A percentile compares a stretch with the other conserved stretches of the same genome.
phyloP scores from a whole-genome alignment of 2,113 vertebrate genomes.

The Chrysemys picta region DNA sequence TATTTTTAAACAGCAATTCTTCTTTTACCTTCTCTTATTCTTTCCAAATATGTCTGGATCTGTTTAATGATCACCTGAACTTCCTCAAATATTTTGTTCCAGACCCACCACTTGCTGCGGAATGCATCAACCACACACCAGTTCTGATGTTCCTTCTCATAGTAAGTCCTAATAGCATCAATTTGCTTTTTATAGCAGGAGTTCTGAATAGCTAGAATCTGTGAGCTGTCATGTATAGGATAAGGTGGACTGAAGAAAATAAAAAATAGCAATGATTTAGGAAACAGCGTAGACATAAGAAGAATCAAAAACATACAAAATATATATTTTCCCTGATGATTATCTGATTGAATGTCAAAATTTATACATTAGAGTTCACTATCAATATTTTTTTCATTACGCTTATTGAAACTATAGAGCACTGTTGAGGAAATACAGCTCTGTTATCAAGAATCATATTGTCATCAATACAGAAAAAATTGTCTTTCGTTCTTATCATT shows the following conservation, averaged over 20 bases:
- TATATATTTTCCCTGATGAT: not conserved
- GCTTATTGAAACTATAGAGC: not conserved
- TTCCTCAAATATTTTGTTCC: slow-evolving; percentile 81
- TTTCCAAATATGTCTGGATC: slow-evolving; percentile 88
- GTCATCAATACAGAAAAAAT: not conserved
- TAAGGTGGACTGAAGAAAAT: slow-evolving; percentile 72
- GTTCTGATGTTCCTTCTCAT: slow-evolving; percentile 87
- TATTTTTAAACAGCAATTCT: not conserved
- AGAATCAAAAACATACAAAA: not conserved
- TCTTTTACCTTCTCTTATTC: slow-evolving; percentile 83
- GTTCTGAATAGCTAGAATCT: slow-evolving; percentile 84
- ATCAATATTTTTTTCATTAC: not conserved
- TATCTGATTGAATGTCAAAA: not conserved
- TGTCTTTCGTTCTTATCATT: not conserved
- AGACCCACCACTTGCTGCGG: slow-evolving; percentile 92
- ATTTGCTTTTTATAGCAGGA: slow-evolving; percentile 83
- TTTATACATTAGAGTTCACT: not conserved
- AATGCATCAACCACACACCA: slow-evolving; percentile 85
- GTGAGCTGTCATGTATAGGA: slow-evolving; percentile 84
- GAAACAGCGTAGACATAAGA: not conserved
- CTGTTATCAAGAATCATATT: not conserved
- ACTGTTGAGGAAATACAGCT: not conserved
- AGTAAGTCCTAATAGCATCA: slow-evolving; percentile 79
- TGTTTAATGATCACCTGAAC: slow-evolving; percentile 79
- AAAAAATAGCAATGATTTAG: slow-evolving; percentile 10